A percentile compares a stretch with the other conserved stretches of the same genome.
Evolutionary conservation across 2,888 invertebrate species (phyloP).

Genomic region (Heliconius aoede): DNA sequence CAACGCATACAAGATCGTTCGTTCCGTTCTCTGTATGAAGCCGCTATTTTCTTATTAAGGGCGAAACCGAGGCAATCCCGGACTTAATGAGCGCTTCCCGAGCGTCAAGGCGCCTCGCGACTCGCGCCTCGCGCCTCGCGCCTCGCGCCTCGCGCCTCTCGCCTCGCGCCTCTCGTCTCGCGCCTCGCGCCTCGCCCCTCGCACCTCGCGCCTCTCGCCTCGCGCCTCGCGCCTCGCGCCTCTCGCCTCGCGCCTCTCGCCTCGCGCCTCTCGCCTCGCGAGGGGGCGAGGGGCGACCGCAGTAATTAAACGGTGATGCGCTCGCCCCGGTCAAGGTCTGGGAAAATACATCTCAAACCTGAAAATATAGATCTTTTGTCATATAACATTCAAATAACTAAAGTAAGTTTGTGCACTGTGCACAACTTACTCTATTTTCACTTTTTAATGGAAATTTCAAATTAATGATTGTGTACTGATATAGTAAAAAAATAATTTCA

Average conservation of each 20-base stretch:
- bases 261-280: slow-evolving; percentile 9
- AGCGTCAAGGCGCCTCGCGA: slow-evolving; percentile 44
- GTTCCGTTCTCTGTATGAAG: slow-evolving; percentile 58
- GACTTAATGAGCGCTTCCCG: slow-evolving; percentile 68
- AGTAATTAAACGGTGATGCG: slow-evolving; percentile 30
- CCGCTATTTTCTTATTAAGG: slow-evolving; percentile 59
- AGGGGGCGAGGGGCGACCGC: slow-evolving; percentile 27
- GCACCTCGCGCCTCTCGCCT: neutral
- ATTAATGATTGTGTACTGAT: no score
- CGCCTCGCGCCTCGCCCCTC: slow-evolving; percentile 7
- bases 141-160: neutral
- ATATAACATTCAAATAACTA: neutral
- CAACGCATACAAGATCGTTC: slow-evolving; percentile 52
- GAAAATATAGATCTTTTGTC: neutral
- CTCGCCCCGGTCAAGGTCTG: slow-evolving; percentile 30
- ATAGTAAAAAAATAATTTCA: no score
- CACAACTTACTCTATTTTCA: neutral
- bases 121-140: slow-evolving; percentile 1
- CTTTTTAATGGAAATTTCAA: no score
- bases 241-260: no score
- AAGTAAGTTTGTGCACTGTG: neutral
- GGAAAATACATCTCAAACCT: neutral
- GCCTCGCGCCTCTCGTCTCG: slow-evolving; percentile 2
- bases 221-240: no score
- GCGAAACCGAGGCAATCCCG: slow-evolving; percentile 64